These are phyloP conservation scores for Caenorhabditis sp. DNA, from an alignment of 2,888 invertebrate species.

Conservation along the genomic window DNA sequence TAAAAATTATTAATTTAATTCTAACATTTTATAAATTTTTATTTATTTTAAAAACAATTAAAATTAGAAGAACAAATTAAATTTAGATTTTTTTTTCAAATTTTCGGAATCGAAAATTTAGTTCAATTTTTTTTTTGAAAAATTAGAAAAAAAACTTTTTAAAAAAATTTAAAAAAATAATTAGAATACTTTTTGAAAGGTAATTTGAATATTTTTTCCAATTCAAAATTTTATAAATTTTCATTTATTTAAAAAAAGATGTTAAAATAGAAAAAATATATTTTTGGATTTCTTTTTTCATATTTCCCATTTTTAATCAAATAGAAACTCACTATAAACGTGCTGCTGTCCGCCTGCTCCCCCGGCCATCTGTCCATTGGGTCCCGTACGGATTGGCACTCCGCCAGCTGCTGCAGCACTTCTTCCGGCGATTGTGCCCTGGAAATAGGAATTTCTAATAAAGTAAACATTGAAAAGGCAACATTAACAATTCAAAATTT, in stretches of 20 bases:
- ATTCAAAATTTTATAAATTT: too few species aligned
- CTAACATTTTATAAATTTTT: too few species aligned
- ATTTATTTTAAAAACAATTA: too few species aligned
- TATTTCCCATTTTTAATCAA: background rate
- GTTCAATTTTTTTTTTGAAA: background rate
- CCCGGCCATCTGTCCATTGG: background rate
- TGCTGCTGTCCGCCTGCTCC: conserved; percentile 2
- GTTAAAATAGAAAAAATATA: too few species aligned
- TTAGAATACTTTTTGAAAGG: too few species aligned
- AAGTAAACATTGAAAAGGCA: background rate
- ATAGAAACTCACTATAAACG: background rate
- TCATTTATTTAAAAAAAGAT: too few species aligned
- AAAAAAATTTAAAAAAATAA: too few species aligned
- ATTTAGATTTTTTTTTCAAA: background rate
- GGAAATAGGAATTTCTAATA: background rate
- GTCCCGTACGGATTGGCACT: conserved; percentile 1
- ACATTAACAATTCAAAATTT: too few species aligned
- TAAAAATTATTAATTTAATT: too few species aligned
- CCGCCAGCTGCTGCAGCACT: conserved; percentile 17
- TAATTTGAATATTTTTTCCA: too few species aligned
- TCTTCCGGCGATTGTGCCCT: conserved; percentile 49
- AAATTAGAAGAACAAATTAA: too few species aligned
- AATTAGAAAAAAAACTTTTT: background rate
- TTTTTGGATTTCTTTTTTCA: too few species aligned
- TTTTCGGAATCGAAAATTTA: background rate